Evolutionary conservation across 2,797 vertebrate genomes (phyloP), one percentile per base, ranked within the genome.

Genomic region (Coregonus sp.): DNA sequence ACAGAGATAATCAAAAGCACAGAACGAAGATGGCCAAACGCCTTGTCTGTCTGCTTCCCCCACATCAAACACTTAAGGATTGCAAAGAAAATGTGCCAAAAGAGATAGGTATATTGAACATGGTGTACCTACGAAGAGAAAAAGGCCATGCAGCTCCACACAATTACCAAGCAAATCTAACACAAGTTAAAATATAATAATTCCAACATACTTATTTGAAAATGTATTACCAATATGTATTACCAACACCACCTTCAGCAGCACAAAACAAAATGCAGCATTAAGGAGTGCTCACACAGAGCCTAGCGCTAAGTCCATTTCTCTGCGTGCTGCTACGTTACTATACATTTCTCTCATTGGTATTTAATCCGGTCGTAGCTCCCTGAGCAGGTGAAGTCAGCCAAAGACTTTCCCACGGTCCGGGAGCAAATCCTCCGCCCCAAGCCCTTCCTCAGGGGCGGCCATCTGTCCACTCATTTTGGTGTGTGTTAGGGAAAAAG

Each of bases 321-420:
- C 72, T 73, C 74, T 11, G 40, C 2, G 40, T 11, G 9, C 40
- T 47, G 9, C 2, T 12, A 70, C 73, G 84, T 86, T 74, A 70
- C 76, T 80, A 89, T 88, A 85, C 83, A 85, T 90, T 90, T 91
- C 85, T 87, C 82, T 90, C 88, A 87, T 71, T 89, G 86, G 80
- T 33, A 50, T 91, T 93, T 93, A 93, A 94, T 94, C 93, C 92
- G 81, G 88, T 91, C 89, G 90, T 91, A 76, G 90, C 76, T 91
- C 91, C 84, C 87, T 72, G 84, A 94, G 93, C 94, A 95, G 94
- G 93, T 94, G 93, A 95, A 94, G 89, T 93, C 91, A 92, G 91
- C 90, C 92, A 86, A 86, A 93, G 93, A 92, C 92, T 93, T 95
- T 95, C 94, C 94, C 94, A 95, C 94, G 94, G 92, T 95, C 93